Evolutionary conservation across 2,113 vertebrate species (phyloP), one percentile per base, ranked within the genome.

Genomic region (Sylvilagus bachmani): DNA sequence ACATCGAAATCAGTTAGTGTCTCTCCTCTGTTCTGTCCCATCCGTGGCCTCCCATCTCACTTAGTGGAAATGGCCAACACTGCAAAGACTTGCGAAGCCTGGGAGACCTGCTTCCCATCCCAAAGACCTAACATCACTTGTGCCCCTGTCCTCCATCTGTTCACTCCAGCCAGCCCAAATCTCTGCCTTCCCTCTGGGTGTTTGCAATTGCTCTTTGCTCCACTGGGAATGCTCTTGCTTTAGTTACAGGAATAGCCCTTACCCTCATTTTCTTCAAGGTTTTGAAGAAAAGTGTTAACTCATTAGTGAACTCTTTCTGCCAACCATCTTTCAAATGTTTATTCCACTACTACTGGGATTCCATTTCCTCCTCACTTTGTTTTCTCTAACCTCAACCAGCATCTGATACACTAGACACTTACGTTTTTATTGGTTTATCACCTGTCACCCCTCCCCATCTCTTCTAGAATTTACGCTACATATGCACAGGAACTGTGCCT

Each of bases 151-250:
- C 58, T 10, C 62, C 29, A 10, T 14, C 51, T 58, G 2, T 4
- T 66, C 64, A 0, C 9, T 44, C n/a, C 12, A 7, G n/a, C 38
- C 51, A 5, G 13, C 6, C 9, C 1, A 0, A 16, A 5, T 29
- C 31, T 10, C 11, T 38, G 21, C 31, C 25, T 44, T 62, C 17
- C 64, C 69, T 69, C 12, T 21, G 27, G 38, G 17, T 27, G 0
- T 51, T 14, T 44, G n/a, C 49, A 31, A 31, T 73, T 51, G 49
- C 29, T 36, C 44, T 94, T 62, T 53, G 61, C 31, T 85, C 31
- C 77, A 24, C 55, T 70, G 36, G 24, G 12, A 64, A 66, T 25
- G 29, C 10, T 61, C 49, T 79, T 85, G 81, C 33, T 58, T 93
- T 22, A 3, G 14, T 58, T 24, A 16, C 33, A 29, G 25, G 62